Evolutionary conservation across 2,113 vertebrate genomes (phyloP).

Genomic region (Catagonus wagneri): DNA sequence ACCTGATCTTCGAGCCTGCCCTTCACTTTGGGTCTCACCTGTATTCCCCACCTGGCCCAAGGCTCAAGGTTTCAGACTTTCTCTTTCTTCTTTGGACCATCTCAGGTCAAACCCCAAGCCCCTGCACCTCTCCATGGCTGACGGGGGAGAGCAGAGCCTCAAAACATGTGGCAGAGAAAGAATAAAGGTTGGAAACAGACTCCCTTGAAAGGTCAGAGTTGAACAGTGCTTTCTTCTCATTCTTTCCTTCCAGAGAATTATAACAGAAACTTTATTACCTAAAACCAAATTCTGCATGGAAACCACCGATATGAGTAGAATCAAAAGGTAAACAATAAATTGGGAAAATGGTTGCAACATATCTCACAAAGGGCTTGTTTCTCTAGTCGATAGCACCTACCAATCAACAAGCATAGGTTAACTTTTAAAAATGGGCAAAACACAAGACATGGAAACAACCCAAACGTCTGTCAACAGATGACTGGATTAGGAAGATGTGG

Average conservation of each 20-base stretch:
- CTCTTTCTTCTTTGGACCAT: background rate
- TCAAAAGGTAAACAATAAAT: background rate
- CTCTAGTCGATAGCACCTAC: background rate
- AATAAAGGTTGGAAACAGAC: background rate
- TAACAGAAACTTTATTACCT: background rate
- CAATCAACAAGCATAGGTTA: background rate
- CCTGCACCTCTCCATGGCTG: background rate
- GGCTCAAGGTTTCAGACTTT: background rate
- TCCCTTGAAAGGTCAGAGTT: background rate
- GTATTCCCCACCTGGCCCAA: background rate
- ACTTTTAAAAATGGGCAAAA: background rate
- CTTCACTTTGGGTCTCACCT: too few relatives aligned
- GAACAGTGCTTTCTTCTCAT: background rate
- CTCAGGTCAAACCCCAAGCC: background rate
- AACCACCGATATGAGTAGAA: background rate
- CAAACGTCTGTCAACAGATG: too few relatives aligned
- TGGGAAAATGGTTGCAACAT: fast-evolving
- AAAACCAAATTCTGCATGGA: background rate
- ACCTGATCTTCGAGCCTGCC: fast-evolving
- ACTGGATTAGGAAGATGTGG: too few relatives aligned
- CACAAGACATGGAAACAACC: too few relatives aligned
- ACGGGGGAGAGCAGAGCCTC: background rate
- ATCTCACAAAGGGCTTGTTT: background rate
- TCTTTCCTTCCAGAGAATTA: background rate
- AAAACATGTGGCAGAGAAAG: background rate